phyloP scores from a whole-genome alignment of 2,888 invertebrate species.

The Hemithea aestivaria region DNA sequence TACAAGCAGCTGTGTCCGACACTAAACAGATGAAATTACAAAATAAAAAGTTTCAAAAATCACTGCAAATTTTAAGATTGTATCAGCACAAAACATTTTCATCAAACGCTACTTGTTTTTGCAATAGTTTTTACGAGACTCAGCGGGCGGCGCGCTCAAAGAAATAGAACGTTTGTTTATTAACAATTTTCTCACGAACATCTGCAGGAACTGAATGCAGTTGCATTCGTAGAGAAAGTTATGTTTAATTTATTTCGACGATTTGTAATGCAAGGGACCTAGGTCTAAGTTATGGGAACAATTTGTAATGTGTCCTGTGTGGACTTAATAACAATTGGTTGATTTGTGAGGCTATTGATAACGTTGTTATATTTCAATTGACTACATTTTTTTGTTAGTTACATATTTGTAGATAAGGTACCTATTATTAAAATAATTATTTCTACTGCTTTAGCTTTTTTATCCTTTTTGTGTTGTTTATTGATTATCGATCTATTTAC shows the following conservation, averaged over 20 bases:
- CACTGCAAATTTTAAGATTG: not conserved
- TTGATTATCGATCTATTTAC: too few species aligned
- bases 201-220: conserved; percentile 49
- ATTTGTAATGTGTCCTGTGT: conserved; percentile 26
- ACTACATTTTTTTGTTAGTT: not conserved
- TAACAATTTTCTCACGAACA: conserved; percentile 67
- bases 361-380: not conserved
- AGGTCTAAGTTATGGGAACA: conserved; percentile 21
- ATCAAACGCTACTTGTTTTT: conserved; percentile 15
- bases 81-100: conserved; percentile 1
- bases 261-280: conserved; percentile 27
- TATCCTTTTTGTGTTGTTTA: too few species aligned
- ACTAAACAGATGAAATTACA: too few species aligned
- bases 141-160: conserved; percentile 53
- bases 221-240: conserved; percentile 36
- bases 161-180: conserved; percentile 53
- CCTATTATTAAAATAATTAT: too few species aligned
- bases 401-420: too few species aligned
- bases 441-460: too few species aligned
- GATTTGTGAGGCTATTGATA: not conserved
- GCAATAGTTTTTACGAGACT: conserved; percentile 17
- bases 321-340: conserved; percentile 8
- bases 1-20: too few species aligned
- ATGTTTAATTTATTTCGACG: conserved; percentile 34
- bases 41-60: too few species aligned